A percentile compares a stretch with the other conserved stretches of the same genome.
Evolutionary conservation across 2,888 invertebrate genomes (phyloP).

Genomic region (Griposia aprilina): DNA sequence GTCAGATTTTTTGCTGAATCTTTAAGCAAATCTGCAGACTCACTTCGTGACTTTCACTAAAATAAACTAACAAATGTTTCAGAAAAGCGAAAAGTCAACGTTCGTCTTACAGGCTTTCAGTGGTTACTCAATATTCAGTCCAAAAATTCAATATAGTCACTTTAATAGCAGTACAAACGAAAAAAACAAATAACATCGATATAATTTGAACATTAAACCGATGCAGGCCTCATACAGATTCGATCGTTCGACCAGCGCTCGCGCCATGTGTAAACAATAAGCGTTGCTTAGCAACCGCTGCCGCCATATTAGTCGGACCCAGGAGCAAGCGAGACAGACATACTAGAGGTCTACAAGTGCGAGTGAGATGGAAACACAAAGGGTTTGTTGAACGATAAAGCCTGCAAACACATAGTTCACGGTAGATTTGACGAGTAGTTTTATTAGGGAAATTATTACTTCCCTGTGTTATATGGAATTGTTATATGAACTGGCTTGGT

Average conservation of each 20-base stretch:
- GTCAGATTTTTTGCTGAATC: neutral
- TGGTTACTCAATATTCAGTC: neutral
- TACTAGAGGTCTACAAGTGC: conserved; percentile 26
- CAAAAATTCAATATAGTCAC: neutral
- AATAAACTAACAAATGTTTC: neutral
- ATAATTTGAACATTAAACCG: conserved; percentile 65
- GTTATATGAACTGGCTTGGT: conserved; percentile 67
- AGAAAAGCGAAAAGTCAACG: neutral
- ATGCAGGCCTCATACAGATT: conserved; percentile 68
- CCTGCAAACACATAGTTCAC: conserved; percentile 77
- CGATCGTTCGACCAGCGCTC: conserved; percentile 74
- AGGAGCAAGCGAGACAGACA: conserved; percentile 58
- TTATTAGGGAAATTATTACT: conserved; percentile 84
- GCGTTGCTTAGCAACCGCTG: conserved; percentile 74
- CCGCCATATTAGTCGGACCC: conserved; percentile 49
- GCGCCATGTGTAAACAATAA: conserved; percentile 76
- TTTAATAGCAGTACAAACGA: conserved; percentile 9
- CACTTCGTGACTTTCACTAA: neutral
- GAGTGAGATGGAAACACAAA: conserved; percentile 64
- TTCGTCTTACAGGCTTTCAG: neutral
- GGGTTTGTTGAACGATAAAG: conserved; percentile 84
- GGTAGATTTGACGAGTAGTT: conserved; percentile 77
- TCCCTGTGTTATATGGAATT: conserved; percentile 70
- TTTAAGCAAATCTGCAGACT: neutral
- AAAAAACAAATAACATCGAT: conserved; percentile 49